These are phyloP conservation scores for Neomonachus schauinslandi DNA, from an alignment of 2,113 vertebrate species.

Conservation along the genomic window DNA sequence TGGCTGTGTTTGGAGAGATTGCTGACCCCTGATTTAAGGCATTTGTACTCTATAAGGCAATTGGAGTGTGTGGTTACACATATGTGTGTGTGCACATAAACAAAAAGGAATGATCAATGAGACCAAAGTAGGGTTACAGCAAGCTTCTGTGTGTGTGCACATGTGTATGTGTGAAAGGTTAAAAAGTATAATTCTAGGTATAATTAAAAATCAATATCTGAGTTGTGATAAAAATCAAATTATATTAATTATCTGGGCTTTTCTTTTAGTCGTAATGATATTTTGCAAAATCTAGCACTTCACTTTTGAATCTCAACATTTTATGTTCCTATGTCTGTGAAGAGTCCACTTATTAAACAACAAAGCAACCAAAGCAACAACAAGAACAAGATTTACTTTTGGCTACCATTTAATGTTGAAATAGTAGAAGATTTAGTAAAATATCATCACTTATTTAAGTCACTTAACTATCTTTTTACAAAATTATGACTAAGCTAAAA, in stretches of 20 bases:
- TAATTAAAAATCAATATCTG: slow-evolving; percentile 64
- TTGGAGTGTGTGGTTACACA: not conserved
- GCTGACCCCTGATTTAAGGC: not conserved
- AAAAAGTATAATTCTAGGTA: slow-evolving; percentile 56
- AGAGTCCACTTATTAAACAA: slow-evolving; percentile 24
- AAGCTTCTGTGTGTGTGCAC: not conserved
- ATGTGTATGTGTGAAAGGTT: slow-evolving; percentile 10
- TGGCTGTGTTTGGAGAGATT: not conserved
- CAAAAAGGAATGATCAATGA: not conserved
- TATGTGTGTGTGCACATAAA: not conserved
- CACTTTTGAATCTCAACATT: slow-evolving; percentile 55
- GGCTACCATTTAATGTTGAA: not conserved
- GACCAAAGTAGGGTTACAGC: slow-evolving; percentile 1
- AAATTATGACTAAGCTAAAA: not conserved
- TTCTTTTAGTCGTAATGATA: slow-evolving; percentile 48
- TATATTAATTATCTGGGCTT: slow-evolving; percentile 58
- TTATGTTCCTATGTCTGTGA: slow-evolving; percentile 33
- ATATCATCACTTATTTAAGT: not conserved
- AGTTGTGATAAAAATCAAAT: slow-evolving; percentile 67
- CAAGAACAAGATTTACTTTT: not conserved
- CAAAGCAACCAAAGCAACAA: not conserved
- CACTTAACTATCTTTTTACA: not conserved
- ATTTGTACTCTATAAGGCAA: not conserved
- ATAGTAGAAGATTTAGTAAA: slow-evolving; percentile 21
- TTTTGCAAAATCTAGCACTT: slow-evolving; percentile 40